Base-by-base conservation (phyloP, 1,140 invertebrate species). In the Drosophila fuyamai region DNA sequence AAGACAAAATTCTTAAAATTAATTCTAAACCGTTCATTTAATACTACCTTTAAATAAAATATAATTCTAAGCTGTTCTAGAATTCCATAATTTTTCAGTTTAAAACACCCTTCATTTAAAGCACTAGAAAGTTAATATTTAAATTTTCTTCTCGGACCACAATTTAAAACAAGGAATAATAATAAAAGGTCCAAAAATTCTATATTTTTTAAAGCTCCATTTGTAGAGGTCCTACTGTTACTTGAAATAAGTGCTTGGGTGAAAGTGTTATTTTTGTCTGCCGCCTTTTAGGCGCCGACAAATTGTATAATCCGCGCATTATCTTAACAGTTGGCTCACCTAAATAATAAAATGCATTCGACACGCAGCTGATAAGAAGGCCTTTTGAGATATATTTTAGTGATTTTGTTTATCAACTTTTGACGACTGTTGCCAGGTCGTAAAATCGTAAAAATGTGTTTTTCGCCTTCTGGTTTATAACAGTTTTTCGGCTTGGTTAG, bases 281-380 rank as follows among this genome's bases (percentile, higher is more conserved):
- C 84, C 83, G 84, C 50, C 83, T 88, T 88, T 89, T 83, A 83
- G 83, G 83, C 83, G 83, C 83, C 83, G 59, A 29, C 63, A 36
- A 61, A 61, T 66, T 59, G 58, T 76, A 76, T 76, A 76, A 67
- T 76, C 54, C 47, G 12, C 13, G 53, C 55, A 62, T 73, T 78
- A 66, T 86, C 78, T 78, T 72, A 61, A 63, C 50, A 27, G 32
- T 63, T 47, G 63, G 44, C 53, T 58, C 54, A 74, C 61, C 40
- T 61, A 43, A 29, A 47, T 50, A 43, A 79, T 57, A 79, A 54
- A 63, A 36, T 57, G 41, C 65, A 66, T 79, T 70, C 53, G 66
- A 72, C 68, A 72, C 51, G 68, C 65, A 50, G 41, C 54, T 48
- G 79, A 83, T 81, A 79, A 81, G 56, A 74, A 74, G 51, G 5